Percentiles rank a stretch among this genome's conserved stretches.
Evolutionary conservation across 2,113 vertebrate genomes (phyloP).

Genomic region (Porphyrio hochstetteri): DNA sequence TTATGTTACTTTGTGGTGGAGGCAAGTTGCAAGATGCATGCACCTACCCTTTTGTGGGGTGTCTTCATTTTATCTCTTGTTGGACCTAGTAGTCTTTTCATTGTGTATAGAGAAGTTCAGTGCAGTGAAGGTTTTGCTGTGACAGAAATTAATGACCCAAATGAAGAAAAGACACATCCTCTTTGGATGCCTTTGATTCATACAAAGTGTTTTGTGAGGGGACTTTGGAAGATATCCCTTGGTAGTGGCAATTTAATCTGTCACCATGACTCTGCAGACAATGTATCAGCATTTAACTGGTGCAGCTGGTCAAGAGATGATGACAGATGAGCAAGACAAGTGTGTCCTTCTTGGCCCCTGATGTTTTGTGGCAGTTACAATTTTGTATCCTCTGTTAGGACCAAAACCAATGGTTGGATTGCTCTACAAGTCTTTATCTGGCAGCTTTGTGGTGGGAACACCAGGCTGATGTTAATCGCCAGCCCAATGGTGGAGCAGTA

Average conservation of each 20-base stretch:
- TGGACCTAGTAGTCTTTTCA: background rate
- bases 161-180: background rate
- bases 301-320: background rate
- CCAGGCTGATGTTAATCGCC: rapidly evolving
- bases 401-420: background rate
- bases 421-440: background rate
- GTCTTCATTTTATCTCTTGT: background rate
- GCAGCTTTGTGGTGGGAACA: background rate
- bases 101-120: background rate
- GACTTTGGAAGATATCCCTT: background rate
- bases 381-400: background rate
- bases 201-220: background rate
- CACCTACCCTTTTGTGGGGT: background rate
- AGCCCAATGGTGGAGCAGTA: background rate
- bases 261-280: background rate
- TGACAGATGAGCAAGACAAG: background rate
- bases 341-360: background rate
- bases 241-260: background rate
- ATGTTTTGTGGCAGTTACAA: background rate
- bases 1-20: background rate
- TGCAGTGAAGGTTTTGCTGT: background rate
- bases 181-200: background rate
- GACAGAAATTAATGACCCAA: background rate
- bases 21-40: background rate
- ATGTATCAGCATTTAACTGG: background rate